Evolutionary conservation across 2,113 vertebrate species (phyloP), one percentile per base, ranked within the genome.

Genomic region (Pipa parva): DNA sequence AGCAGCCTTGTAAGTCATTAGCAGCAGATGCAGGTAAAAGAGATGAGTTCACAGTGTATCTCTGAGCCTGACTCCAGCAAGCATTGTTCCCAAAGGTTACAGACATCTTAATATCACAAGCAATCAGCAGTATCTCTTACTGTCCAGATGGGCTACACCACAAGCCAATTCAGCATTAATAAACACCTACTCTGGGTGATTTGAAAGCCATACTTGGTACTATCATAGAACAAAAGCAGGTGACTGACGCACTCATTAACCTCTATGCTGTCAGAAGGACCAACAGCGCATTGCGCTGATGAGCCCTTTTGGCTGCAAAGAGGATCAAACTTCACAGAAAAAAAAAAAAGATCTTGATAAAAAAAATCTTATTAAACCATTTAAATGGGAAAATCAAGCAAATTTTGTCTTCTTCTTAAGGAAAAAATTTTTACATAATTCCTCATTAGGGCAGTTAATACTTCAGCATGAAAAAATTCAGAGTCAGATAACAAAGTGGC

Each of bases 81-180:
- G 90, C 90, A 93, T 90, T 91, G 92, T 90, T 92, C 92, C 92
- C 89, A 90, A 94, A 93, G 92, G 92, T 92, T 96, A 92, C 87
- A 91, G 91, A 89, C 92, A 94, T 89, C 88, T 93, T 90, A 93
- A 89, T 92, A 95, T 95, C 92, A 92, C 85, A 85, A 82, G 85
- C 85, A 83, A 82, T 85, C 87, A 88, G 88, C 90, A 84, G 89
- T 88, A 88, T 87, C 83, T 85, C 83, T 81, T 84, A 87, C 80
- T 84, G 87, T 89, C 92, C 88, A 91, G 92, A 93, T 92, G 90
- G 90, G 92, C 90, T 86, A 92, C 89, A 94, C 89, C 88, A 90
- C 91, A 91, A 92, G 92, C 91, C 92, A 91, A 89, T 91, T 92
- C 87, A 90, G 90, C 85, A 86, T 91, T 90, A 89, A 92, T 88